Percentiles rank a stretch among this genome's conserved stretches.
Conservation (phyloP, 2,888 invertebrate species). For the Tanypteryx hageni region DNA sequence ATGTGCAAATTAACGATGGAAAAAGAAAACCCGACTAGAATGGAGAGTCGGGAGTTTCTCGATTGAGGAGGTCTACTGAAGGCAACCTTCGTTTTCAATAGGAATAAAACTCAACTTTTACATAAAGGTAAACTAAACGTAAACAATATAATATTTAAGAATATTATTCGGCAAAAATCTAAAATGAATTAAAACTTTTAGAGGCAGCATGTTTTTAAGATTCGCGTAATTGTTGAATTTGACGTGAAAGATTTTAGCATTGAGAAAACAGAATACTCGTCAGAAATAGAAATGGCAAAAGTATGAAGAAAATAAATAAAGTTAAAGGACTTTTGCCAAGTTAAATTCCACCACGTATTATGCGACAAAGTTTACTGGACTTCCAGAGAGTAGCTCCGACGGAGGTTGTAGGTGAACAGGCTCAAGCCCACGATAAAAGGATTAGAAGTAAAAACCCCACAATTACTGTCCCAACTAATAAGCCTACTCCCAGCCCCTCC, state of each 20-base stretch:
- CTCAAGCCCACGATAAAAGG: slow-evolving; percentile 2
- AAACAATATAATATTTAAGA: background rate
- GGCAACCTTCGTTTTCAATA: too few relatives aligned
- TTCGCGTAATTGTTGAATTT: background rate
- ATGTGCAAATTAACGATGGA: too few relatives aligned
- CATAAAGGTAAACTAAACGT: too few relatives aligned
- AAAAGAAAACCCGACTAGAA: too few relatives aligned
- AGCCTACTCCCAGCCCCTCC: background rate
- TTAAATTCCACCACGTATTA: background rate
- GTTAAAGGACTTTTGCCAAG: background rate
- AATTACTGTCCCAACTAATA: background rate
- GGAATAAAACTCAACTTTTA: too few relatives aligned
- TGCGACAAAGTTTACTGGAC: background rate
- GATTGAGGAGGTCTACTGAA: too few relatives aligned
- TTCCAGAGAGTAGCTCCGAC: background rate
- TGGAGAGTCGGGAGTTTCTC: too few relatives aligned
- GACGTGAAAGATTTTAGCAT: background rate
- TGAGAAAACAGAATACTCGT: background rate
- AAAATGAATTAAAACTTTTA: background rate
- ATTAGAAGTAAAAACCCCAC: slow-evolving; percentile 13
- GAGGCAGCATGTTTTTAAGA: background rate
- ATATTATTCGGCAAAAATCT: background rate
- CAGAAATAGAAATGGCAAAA: background rate
- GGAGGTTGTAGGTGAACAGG: background rate
- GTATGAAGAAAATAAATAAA: background rate